phyloP scores from a whole-genome alignment of 2,113 vertebrate species.

The Corythoichthys intestinalis region DNA sequence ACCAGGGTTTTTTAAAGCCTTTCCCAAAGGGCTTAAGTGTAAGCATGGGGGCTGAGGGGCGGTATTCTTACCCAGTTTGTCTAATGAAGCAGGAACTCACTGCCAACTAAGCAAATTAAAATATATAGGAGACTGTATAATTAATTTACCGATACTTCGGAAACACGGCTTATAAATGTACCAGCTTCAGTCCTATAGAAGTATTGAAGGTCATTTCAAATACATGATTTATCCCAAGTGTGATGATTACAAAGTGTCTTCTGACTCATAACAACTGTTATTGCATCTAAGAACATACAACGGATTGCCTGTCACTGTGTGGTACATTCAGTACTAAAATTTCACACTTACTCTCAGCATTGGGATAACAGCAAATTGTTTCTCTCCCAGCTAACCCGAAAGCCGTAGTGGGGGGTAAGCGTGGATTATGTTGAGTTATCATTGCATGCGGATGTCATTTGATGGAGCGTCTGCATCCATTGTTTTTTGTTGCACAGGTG shows the following conservation, averaged over 20 bases:
- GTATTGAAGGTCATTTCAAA: conserved; percentile 45
- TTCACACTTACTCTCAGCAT: neutral
- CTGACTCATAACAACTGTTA: conserved; percentile 31
- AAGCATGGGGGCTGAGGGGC: conserved; percentile 13
- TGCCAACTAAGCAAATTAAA: conserved; percentile 5
- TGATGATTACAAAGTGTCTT: conserved; percentile 29
- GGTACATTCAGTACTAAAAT: conserved; percentile 10
- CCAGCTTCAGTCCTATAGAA: conserved; percentile 48
- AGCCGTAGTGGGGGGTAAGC: conserved; percentile 15
- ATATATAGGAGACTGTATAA: neutral
- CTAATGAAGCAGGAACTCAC: conserved; percentile 12
- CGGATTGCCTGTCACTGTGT: conserved; percentile 33
- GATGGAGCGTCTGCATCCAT: conserved; percentile 11
- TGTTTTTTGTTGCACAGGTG: conserved; percentile 1
- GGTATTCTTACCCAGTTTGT: conserved; percentile 34
- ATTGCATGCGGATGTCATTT: conserved; percentile 39
- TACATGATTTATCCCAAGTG: conserved; percentile 18
- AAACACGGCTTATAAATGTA: neutral
- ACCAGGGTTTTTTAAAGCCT: conserved; percentile 39
- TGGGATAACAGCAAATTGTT: conserved; percentile 45
- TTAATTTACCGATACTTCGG: neutral
- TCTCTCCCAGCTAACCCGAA: conserved; percentile 21
- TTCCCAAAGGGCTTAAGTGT: conserved; percentile 29
- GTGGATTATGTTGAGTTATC: conserved; percentile 1
- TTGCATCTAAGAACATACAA: conserved; percentile 17